Percentiles rank a stretch among this genome's conserved stretches.
Evolutionary conservation across 1,140 invertebrate genomes (phyloP).

Genomic region (Trichonephila clavata): DNA sequence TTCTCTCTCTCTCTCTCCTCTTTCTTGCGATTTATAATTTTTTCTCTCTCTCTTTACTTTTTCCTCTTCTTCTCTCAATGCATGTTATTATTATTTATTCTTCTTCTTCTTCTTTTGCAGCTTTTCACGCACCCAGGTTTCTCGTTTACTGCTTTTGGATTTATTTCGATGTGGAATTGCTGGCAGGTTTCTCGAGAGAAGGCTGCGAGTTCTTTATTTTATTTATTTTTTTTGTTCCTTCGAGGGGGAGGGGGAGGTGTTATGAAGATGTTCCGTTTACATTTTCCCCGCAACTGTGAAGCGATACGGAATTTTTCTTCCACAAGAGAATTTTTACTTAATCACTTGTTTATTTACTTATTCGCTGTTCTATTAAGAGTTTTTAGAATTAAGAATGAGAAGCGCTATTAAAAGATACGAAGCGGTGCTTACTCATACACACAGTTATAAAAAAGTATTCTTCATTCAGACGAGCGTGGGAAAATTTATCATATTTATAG

Average conservation of each 20-base stretch:
- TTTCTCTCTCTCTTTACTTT: not conserved
- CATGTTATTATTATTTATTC: constrained; percentile 28
- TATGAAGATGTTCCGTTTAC: constrained; percentile 34
- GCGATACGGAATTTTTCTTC: not conserved
- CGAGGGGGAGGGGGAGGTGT: not conserved
- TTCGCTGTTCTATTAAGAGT: not conserved
- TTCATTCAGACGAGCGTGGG: not conserved
- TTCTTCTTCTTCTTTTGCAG: not conserved
- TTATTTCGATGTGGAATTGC: constrained; percentile 14
- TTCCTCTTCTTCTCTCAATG: not conserved
- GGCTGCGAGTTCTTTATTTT: not conserved
- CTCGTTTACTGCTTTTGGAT: constrained; percentile 31
- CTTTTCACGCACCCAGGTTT: not conserved
- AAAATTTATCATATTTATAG: not conserved
- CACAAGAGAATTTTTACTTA: not conserved
- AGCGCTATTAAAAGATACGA: too few relatives aligned
- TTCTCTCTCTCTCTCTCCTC: not conserved
- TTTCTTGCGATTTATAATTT: not conserved
- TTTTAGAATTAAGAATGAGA: too few relatives aligned
- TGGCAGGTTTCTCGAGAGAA: not conserved
- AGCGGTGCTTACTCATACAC: too few relatives aligned
- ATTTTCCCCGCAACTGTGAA: not conserved
- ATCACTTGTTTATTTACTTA: constrained; percentile 17
- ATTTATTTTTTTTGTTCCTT: not conserved
- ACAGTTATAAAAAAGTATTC: not conserved